Conservation (phyloP, 2,113 vertebrate genomes). For the Alces alces region DNA sequence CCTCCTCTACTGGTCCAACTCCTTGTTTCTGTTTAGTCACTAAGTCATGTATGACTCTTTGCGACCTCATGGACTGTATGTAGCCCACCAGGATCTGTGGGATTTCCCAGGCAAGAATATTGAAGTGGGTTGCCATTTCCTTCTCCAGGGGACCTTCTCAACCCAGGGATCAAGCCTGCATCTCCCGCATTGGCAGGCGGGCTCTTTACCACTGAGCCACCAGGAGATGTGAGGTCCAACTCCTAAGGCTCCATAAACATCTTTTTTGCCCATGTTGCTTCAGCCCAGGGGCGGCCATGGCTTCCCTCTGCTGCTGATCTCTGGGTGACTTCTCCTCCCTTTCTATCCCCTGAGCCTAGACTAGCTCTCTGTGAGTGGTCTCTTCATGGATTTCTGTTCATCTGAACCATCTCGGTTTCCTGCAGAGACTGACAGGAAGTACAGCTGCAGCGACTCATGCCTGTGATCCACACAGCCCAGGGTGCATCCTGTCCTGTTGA, state of each 20-base stretch:
- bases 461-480: not conserved
- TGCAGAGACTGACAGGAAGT: not conserved
- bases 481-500: not conserved
- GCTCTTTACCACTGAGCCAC: not conserved
- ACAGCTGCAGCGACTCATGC: not conserved
- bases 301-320: not conserved
- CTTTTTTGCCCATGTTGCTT: not conserved
- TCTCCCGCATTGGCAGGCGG: not conserved
- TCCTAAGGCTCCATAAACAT: not conserved
- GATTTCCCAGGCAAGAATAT: not conserved
- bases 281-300: fast-evolving
- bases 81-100: not conserved
- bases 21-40: not conserved
- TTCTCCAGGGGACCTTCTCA: not conserved
- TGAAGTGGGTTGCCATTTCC: not conserved
- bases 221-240: not conserved
- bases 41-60: not conserved
- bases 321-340: not conserved
- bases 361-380: not conserved
- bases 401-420: not conserved
- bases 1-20: no score
- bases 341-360: not conserved
- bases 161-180: not conserved
- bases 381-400: not conserved
- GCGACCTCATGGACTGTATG: fast-evolving